A percentile compares a stretch with the other conserved stretches of the same genome.
Evolutionary conservation across 2,797 vertebrate genomes (phyloP).

Genomic region (Chiloscyllium punctatum): DNA sequence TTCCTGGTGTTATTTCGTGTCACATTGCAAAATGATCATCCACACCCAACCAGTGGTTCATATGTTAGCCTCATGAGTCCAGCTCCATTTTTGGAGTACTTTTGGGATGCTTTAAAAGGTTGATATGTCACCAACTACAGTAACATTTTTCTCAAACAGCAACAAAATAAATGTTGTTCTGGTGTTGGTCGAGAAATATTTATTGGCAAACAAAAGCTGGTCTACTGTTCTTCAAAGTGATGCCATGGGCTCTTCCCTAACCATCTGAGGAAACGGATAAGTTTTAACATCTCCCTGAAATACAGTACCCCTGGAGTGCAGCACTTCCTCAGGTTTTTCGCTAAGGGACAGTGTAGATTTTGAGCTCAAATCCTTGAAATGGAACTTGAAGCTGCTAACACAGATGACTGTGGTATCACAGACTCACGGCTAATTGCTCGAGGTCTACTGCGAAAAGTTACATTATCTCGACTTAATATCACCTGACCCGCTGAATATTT

Average conservation of each 20-base stretch:
- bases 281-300: neutral
- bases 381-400: too few species aligned
- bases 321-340: neutral
- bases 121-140: too few species aligned
- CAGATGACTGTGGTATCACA: too few species aligned
- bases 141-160: neutral
- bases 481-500: neutral
- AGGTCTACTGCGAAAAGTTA: neutral
- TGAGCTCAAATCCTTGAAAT: too few species aligned
- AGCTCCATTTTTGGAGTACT: too few species aligned
- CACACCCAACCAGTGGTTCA: too few species aligned
- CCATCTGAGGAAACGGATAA: neutral
- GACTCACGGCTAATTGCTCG: neutral
- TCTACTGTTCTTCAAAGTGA: neutral
- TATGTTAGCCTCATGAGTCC: too few species aligned
- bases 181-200: neutral
- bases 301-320: neutral
- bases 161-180: neutral
- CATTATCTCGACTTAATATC: neutral
- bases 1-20: too few species aligned
- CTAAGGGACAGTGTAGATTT: too few species aligned
- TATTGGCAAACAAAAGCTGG: neutral
- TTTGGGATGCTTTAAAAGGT: too few species aligned
- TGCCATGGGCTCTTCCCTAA: neutral
- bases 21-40: too few species aligned